Evolutionary conservation across 2,888 invertebrate species (phyloP).

Genomic region (Priocnemis perturbator): DNA sequence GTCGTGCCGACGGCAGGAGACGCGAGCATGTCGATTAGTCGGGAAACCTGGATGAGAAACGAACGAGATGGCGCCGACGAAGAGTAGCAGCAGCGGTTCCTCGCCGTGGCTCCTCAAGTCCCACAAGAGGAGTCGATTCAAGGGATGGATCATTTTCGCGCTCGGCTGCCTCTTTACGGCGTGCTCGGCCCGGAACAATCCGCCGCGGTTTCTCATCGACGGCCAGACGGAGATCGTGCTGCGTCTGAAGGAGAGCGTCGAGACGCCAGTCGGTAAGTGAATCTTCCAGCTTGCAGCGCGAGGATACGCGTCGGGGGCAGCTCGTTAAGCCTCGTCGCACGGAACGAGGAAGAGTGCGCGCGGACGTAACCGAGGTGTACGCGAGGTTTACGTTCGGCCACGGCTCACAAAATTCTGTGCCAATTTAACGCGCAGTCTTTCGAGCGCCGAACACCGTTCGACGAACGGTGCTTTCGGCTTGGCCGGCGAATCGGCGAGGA

Average conservation of each 20-base stretch:
- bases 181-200: conserved; percentile 80
- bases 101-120: conserved; percentile 50
- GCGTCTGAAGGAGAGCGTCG: conserved; percentile 90
- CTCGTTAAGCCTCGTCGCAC: conserved; percentile 1
- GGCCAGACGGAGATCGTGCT: conserved; percentile 94
- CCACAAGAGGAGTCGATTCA: conserved; percentile 51
- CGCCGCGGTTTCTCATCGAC: conserved; percentile 91
- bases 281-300: too few relatives aligned
- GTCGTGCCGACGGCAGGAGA: background rate
- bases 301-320: conserved; percentile 59
- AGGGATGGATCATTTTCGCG: conserved; percentile 50
- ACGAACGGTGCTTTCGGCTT: conserved; percentile 18
- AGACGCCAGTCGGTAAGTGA: conserved; percentile 86
- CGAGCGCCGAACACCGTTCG: conserved; percentile 15
- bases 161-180: conserved; percentile 48
- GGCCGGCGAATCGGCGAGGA: too few relatives aligned
- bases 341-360: conserved; percentile 18
- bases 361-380: conserved; percentile 1
- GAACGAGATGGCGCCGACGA: conserved; percentile 54
- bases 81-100: conserved; percentile 36
- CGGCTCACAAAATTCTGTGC: conserved; percentile 32
- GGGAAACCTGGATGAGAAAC: conserved; percentile 5
- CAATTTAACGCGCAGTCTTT: conserved; percentile 27
- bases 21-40: conserved; percentile 42
- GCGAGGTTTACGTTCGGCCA: conserved; percentile 25